phyloP scores from a whole-genome alignment of 2,113 vertebrate genomes.

The Shinisaurus crocodilurus region DNA sequence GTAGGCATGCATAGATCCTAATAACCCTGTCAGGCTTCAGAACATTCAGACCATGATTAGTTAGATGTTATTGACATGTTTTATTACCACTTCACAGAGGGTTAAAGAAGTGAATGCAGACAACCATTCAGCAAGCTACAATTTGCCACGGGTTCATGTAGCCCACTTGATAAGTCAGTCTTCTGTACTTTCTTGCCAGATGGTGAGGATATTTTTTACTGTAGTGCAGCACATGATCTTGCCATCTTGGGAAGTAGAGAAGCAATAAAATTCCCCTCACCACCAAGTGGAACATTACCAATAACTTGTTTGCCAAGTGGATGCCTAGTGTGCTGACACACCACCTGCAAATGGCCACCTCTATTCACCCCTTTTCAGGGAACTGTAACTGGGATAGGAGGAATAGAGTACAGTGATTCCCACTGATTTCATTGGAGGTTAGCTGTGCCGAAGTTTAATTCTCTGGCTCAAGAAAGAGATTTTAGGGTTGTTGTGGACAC shows the following conservation, averaged over 20 bases:
- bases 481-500: no score
- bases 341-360: neutral
- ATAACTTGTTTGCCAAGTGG: neutral
- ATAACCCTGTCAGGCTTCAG: neutral
- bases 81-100: neutral
- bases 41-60: neutral
- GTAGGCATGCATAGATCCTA: neutral
- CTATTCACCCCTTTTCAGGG: neutral
- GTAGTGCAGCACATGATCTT: neutral
- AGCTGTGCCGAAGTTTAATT: neutral
- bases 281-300: neutral
- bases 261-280: neutral
- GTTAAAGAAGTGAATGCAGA: neutral
- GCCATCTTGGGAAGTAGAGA: neutral
- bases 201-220: neutral
- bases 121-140: neutral
- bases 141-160: neutral
- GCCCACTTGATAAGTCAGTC: neutral
- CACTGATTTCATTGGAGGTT: neutral
- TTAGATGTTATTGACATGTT: neutral
- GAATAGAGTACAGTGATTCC: neutral
- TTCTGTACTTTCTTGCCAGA: neutral
- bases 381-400: neutral
- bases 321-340: neutral
- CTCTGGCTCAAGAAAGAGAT: neutral